Percentiles rank a stretch among this genome's conserved stretches.
phyloP scores from a whole-genome alignment of 2,797 vertebrate genomes.

The Liparis tanakae region DNA sequence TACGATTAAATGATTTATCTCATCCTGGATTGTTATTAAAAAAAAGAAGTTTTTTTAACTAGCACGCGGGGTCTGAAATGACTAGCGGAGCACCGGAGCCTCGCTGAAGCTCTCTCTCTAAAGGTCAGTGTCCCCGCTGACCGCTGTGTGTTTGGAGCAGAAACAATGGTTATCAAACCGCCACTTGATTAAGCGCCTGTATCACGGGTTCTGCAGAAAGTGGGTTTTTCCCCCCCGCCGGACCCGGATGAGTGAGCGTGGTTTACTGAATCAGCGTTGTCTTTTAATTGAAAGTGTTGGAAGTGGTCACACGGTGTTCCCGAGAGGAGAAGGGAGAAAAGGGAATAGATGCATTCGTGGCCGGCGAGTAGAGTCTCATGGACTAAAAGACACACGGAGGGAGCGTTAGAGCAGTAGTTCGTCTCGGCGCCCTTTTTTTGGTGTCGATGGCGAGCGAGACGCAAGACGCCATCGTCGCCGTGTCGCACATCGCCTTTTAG shows the following conservation, averaged over 20 bases:
- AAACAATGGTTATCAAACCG: constrained; percentile 49
- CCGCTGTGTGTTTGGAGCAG: constrained; percentile 32
- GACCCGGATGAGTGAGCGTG: constrained; percentile 37
- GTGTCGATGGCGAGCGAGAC: constrained; percentile 26
- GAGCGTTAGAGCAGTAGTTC: background rate
- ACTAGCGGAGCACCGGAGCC: constrained; percentile 24
- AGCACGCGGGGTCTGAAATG: constrained; percentile 15
- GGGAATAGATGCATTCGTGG: background rate
- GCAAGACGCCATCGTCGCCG: constrained; percentile 41
- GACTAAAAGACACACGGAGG: background rate
- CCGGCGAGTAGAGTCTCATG: background rate
- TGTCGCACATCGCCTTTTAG: constrained; percentile 6
- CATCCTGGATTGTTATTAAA: constrained; percentile 16
- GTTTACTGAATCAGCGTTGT: constrained; percentile 46
- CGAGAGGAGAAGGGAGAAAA: background rate
- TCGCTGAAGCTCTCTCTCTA: constrained; percentile 49
- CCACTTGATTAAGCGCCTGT: constrained; percentile 52
- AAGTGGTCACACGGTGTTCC: constrained; percentile 12
- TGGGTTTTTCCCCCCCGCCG: background rate
- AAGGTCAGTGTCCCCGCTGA: constrained; percentile 45
- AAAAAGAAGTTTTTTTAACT: too few species aligned
- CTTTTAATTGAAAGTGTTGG: constrained; percentile 47
- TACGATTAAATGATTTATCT: constrained; percentile 18
- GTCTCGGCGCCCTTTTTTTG: background rate
- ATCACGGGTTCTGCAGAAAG: constrained; percentile 36